Evolutionary conservation across 2,797 vertebrate species (phyloP), one percentile per base, ranked within the genome.

Genomic region (Austrolebias charrua): DNA sequence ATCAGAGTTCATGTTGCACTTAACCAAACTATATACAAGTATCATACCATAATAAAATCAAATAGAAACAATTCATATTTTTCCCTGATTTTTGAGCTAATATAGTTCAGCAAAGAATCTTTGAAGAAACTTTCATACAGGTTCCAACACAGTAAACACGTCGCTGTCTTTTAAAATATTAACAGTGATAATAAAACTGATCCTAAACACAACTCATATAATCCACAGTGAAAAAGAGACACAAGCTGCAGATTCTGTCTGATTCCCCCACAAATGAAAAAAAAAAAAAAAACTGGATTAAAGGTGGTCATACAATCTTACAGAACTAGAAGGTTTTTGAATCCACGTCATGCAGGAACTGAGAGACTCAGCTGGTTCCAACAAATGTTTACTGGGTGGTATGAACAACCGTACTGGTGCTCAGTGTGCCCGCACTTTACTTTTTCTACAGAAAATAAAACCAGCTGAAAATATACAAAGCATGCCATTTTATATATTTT

Each of bases 1-100:
- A 67, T 69, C 38, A 24, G 16, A 35, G 53, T 29, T 38, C 19
- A 55, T 54, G 13, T 56, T 52, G 33, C 44, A 45, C 51, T 29
- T 6, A 49, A n/a, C 8, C 51, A 13, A 55, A 1, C 2, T 20
- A 11, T n/a, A 18, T 40, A 6, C 16, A 51, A 16, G 31, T 56
- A 24, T 14, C 1, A 16, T 45, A 13, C 13, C 1, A n/a, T 47
- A 35, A 29, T 58, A 20, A 54, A 46, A 48, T 33, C 6, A 6
- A n/a, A 35, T 11, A 14, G 1, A 9, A 38, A 15, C n/a, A 14
- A 33, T 14, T 18, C 42, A 45, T 11, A 6, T 48, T 19, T 40
- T 12, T 3, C 24, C 15, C 28, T 57, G 15, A 33, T 33, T 33
- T 33, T 33, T 33, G 31, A 6, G 9, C 6, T 9, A 33, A 33